Evolutionary conservation across 2,113 vertebrate species (phyloP), one percentile per base, ranked within the genome.

Genomic region (Chlorodrepanis virens): DNA sequence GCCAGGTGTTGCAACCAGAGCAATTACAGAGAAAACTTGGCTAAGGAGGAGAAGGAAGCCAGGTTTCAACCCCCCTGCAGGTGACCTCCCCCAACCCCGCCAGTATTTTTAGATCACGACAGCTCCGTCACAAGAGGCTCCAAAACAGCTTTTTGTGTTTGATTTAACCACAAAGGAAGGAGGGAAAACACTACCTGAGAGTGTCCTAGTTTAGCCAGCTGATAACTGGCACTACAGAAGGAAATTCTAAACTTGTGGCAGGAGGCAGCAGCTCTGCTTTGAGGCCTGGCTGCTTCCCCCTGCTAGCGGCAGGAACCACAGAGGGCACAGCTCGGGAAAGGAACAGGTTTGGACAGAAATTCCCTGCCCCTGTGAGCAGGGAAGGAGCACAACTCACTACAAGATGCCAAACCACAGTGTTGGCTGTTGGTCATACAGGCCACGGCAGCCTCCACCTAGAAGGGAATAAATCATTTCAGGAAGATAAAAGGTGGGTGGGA

Each of bases 121-220:
- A 11, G 52, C 45, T 2, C 50, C 4, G 7, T 19, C 23, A 64
- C 56, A 68, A 89, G 53, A 83, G 53, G 33, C 47, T 50, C 53
- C 0, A 0, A 28, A 80, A 27, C 17, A 59, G 57, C 25, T 0
- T 20, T 0, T 10, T 2, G 35, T 1, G 31, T 20, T 72, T 74
- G 33, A 56, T 77, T 65, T 25, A 31, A 77, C 19, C 63, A 18
- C 27, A 28, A 52, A 52, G 8, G 59, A 88, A 64, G 5, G 18
- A 4, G 17, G 1, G 8, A 8, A 37, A 68, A 29, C 25, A 5
- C 31, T 8, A 65, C 40, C 90, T 49, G 61, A 59, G 69, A 37
- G 23, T 6, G 64, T 52, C 87, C 92, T 12, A 57, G 57, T 75
- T 94, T 39, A 22, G 5, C 40, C 59, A 93, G 88, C 40, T 1